These are phyloP conservation scores for Meriones unguiculatus DNA, from an alignment of 2,113 vertebrate species.

Conservation along the genomic window DNA sequence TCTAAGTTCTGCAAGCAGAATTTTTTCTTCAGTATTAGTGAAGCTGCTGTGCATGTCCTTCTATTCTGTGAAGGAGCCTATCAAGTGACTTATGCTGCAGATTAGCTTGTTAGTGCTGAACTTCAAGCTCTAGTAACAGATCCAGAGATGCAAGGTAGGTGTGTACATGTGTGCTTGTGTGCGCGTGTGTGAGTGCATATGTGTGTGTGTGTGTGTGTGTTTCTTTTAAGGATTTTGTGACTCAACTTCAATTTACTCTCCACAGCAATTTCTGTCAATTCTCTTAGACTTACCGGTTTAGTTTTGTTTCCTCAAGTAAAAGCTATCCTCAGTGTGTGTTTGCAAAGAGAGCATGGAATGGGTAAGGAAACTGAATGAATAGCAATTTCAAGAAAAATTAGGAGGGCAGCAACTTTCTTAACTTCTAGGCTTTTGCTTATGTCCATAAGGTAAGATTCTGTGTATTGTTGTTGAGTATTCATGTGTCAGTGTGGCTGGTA, in stretches of 20 bases:
- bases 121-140: neutral
- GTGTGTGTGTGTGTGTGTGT: neutral
- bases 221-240: neutral
- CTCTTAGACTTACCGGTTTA: neutral
- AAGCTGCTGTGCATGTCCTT: neutral
- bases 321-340: neutral
- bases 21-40: neutral
- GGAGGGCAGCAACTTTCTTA: neutral
- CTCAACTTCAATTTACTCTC: neutral
- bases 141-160: neutral
- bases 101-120: neutral
- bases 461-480: neutral
- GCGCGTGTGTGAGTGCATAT: neutral
- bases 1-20: neutral
- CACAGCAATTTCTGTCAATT: neutral
- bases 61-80: neutral
- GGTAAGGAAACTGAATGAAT: neutral
- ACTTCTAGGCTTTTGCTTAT: neutral
- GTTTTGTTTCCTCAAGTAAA: neutral
- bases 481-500: neutral
- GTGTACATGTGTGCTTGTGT: too few species aligned
- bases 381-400: neutral
- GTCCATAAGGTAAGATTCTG: neutral
- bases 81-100: neutral
- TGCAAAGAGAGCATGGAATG: neutral